These are phyloP conservation scores for Salmo trutta DNA, from an alignment of 2,797 vertebrate species.

Conservation along the genomic window DNA sequence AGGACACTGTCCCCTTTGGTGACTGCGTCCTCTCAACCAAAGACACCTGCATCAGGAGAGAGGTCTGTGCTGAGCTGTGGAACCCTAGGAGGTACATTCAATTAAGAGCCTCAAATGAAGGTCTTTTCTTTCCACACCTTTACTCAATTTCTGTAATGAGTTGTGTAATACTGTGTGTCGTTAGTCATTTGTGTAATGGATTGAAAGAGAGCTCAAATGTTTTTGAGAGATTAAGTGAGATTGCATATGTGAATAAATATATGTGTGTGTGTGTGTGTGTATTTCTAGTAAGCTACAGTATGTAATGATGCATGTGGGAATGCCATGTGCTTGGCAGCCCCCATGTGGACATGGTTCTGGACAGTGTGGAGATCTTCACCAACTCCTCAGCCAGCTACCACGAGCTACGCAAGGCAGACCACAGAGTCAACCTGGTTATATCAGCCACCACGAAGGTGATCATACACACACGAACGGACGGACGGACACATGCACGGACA, in stretches of 20 bases:
- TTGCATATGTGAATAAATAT: neutral
- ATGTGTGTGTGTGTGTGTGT: neutral
- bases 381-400: slow-evolving; percentile 95
- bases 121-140: neutral
- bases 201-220: neutral
- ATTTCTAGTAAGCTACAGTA: neutral
- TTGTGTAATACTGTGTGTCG: neutral
- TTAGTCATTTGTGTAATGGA: neutral
- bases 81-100: slow-evolving; percentile 82
- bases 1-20: slow-evolving; percentile 91
- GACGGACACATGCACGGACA: neutral
- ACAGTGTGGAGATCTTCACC: slow-evolving; percentile 93
- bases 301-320: neutral
- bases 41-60: slow-evolving; percentile 90
- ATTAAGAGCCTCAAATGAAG: neutral
- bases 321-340: slow-evolving; percentile 73
- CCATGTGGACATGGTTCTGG: slow-evolving; percentile 91
- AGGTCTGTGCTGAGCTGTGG: slow-evolving; percentile 95
- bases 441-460: slow-evolving; percentile 88
- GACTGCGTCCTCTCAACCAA: slow-evolving; percentile 88
- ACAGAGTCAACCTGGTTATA: slow-evolving; percentile 84
- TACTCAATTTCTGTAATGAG: neutral
- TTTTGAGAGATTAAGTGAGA: neutral
- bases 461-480: neutral
- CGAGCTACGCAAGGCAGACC: slow-evolving; percentile 87